Evolutionary conservation across 1,140 invertebrate genomes (phyloP).

Genomic region (Euwallacea similis): DNA sequence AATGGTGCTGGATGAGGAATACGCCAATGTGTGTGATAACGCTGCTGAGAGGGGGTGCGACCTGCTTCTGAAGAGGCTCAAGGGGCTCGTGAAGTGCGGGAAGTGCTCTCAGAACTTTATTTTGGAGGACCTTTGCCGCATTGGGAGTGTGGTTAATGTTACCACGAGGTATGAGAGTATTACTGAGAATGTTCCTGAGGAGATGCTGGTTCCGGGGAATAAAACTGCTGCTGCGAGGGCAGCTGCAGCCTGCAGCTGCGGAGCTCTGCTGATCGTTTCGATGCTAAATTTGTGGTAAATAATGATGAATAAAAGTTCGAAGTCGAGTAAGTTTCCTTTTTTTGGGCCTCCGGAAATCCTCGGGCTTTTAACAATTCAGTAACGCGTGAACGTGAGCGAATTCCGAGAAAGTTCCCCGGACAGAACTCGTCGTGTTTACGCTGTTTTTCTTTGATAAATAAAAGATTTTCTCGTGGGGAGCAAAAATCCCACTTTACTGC

Average conservation of each 20-base stretch:
- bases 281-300: too few species aligned
- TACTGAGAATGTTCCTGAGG: neutral
- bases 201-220: neutral
- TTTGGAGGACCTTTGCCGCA: neutral
- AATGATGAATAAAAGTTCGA: too few species aligned
- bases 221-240: too few species aligned
- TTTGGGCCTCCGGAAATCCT: conserved; percentile 9
- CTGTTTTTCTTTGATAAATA: neutral
- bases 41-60: conserved; percentile 4
- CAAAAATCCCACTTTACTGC: neutral
- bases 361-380: conserved; percentile 33
- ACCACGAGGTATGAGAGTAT: neutral
- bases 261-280: too few species aligned
- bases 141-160: too few species aligned
- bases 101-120: conserved; percentile 30
- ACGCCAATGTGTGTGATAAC: conserved; percentile 16
- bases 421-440: neutral
- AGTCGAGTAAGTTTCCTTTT: too few species aligned
- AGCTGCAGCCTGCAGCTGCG: too few species aligned
- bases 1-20: conserved; percentile 24
- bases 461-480: too few species aligned
- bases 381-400: conserved; percentile 29
- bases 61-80: conserved; percentile 8
- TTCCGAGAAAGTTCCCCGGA: conserved; percentile 14
- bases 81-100: conserved; percentile 11